These are phyloP conservation scores for Lutraria lutraria DNA, from an alignment of 2,888 invertebrate genomes.

Conservation along the genomic window DNA sequence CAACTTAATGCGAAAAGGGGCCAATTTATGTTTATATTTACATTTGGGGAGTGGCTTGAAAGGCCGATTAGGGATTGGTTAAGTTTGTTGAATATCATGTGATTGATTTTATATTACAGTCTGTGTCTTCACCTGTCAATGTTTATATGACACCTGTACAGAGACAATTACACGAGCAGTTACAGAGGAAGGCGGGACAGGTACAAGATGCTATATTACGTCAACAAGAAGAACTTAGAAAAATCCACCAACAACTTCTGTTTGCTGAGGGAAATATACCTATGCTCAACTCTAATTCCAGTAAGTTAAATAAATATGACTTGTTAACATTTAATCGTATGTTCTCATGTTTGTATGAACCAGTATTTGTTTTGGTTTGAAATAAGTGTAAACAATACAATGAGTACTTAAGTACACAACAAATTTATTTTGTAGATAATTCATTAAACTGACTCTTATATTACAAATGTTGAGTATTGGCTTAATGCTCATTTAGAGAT, in stretches of 20 bases:
- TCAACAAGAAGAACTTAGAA: slow-evolving; percentile 80
- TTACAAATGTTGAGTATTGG: no score
- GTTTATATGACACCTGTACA: slow-evolving; percentile 80
- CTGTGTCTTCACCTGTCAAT: slow-evolving; percentile 52
- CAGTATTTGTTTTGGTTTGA: no score
- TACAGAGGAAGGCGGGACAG: slow-evolving; percentile 79
- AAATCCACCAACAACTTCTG: slow-evolving; percentile 79
- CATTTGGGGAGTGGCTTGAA: no score
- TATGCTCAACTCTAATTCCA: slow-evolving; percentile 32
- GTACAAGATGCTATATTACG: slow-evolving; percentile 79
- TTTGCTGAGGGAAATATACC: slow-evolving; percentile 58
- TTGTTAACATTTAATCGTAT: no score
- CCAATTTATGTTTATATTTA: no score
- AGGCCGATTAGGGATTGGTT: not conserved
- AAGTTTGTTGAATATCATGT: not conserved
- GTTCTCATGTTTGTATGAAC: no score
- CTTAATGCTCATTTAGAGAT: no score
- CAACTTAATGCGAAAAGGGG: no score
- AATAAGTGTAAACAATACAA: no score
- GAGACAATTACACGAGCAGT: slow-evolving; percentile 79
- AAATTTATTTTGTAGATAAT: no score
- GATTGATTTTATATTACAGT: slow-evolving; percentile 5
- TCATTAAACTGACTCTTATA: no score
- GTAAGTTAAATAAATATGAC: slow-evolving; percentile 8
- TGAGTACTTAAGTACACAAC: no score